These are phyloP conservation scores for Drosophila paranaensis DNA, from an alignment of 2,888 invertebrate genomes.

Conservation along the genomic window DNA sequence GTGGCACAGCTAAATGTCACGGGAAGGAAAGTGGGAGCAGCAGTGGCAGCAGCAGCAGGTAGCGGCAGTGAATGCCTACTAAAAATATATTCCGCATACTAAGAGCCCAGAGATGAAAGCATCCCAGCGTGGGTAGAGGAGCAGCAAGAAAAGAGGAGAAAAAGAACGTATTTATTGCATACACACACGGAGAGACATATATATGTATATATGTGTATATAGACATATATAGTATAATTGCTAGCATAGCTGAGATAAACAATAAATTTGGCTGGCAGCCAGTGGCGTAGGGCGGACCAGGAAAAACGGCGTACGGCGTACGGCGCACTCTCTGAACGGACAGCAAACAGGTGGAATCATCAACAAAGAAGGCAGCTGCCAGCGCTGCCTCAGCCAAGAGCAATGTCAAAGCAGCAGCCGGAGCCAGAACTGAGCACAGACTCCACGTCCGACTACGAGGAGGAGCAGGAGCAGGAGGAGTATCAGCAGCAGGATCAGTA, in stretches of 20 bases:
- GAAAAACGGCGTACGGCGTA: constrained; percentile 3
- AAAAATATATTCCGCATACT: constrained; percentile 47
- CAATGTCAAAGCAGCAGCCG: constrained; percentile 72
- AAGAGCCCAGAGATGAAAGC: constrained; percentile 25
- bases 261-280: constrained; percentile 67
- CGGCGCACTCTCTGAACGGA: constrained; percentile 42
- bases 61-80: constrained; percentile 29
- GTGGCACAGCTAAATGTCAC: constrained; percentile 49
- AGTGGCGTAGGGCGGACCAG: constrained; percentile 37
- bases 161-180: constrained; percentile 9
- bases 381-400: constrained; percentile 42
- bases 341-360: constrained; percentile 72
- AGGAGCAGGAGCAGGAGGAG: background rate
- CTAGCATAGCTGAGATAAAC: constrained; percentile 64
- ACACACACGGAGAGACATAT: constrained; percentile 6
- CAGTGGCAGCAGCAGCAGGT: constrained; percentile 6
- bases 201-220: background rate
- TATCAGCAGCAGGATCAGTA: constrained; percentile 35
- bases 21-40: constrained; percentile 4
- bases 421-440: constrained; percentile 13
- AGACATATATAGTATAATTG: constrained; percentile 2
- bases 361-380: constrained; percentile 21
- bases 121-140: constrained; percentile 42
- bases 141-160: background rate
- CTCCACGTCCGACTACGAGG: constrained; percentile 13